Conservation (phyloP, 2,113 vertebrate species). For the Ciconia stormi region DNA sequence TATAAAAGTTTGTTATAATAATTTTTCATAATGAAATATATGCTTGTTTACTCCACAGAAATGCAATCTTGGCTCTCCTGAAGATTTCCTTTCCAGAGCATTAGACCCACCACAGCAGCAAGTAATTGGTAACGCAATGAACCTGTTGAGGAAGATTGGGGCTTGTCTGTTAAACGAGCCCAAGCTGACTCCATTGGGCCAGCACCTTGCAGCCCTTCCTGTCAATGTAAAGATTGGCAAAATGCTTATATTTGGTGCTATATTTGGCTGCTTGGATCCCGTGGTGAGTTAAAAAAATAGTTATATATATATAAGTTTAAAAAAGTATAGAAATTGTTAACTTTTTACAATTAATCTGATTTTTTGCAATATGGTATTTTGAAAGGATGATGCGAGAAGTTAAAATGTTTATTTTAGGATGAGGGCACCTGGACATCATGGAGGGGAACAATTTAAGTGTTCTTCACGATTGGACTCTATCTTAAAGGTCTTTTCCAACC, state of each 20-base stretch:
- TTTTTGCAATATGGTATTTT: not conserved
- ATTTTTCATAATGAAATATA: not conserved
- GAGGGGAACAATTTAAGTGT: not conserved
- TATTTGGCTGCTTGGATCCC: constrained; percentile 93
- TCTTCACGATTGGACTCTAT: not conserved
- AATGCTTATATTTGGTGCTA: constrained; percentile 97
- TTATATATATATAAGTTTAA: not conserved
- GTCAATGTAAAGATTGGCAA: constrained; percentile 98
- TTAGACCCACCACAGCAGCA: constrained; percentile 92
- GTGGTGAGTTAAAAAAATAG: constrained; percentile 81
- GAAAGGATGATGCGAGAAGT: not conserved
- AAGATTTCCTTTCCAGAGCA: constrained; percentile 89
- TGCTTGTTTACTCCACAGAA: constrained; percentile 76
- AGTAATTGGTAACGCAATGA: constrained; percentile 93
- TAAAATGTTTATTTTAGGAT: not conserved
- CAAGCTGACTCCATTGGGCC: constrained; percentile 89
- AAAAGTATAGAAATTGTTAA: not conserved
- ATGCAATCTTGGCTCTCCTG: constrained; percentile 92
- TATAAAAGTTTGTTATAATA: not conserved
- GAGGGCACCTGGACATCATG: not conserved
- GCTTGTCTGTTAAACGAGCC: constrained; percentile 86
- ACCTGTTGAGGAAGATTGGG: constrained; percentile 88
- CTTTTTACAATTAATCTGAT: not conserved
- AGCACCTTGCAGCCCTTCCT: constrained; percentile 92
- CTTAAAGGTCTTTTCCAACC: not conserved